Evolutionary conservation across 1,140 invertebrate species (phyloP), one percentile per base, ranked within the genome.

Genomic region (Mycetomoellerius zeteki): DNA sequence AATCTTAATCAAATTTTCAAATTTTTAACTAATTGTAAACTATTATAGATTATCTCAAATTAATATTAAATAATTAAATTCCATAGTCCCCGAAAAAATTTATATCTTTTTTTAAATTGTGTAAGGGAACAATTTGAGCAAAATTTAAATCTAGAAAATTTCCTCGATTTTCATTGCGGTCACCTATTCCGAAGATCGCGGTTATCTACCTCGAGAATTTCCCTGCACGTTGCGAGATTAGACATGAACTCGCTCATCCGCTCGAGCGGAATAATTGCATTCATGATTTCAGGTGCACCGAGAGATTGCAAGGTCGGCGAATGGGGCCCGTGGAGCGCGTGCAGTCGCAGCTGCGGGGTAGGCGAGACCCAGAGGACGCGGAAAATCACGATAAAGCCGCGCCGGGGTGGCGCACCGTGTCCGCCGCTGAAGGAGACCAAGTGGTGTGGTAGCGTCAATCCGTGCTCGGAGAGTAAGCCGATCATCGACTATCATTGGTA

Each of bases 251-350:
- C 65, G 50, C 65, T 56, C 64, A 56, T 30, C 50, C 78, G 65
- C 65, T 56, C 65, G 65, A 81, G 78, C 64, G 78, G 78, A 82
- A 82, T 73, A 82, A 82, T 82, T 82, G 58, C 69, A 77, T 65
- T 88, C 75, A 60, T 92, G 86, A 54, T 93, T 95, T 7, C 92
- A 96, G 96, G 96, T 75, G 93, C 94, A 50, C 96, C 96, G 72
- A 95, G 97, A 91, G 97, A 98, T 93, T 99, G 98, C 94, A 96
- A 97, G 88, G 98, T 99, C n/a, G 96, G 97, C 69, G 97, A 98
- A 85, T 99, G 98, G 98, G 97, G 97, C 3, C 96, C 97, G 84
- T 99, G 98, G 98, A 97, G 97, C 88, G 95, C 96, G 19, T 99
- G 98, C 95, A 98, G 97, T 94, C 97, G 97, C 91, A 97, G 97